Evolutionary conservation across 1,140 invertebrate species (phyloP), one percentile per base, ranked within the genome.

Genomic region (Octopus sinensis): DNA sequence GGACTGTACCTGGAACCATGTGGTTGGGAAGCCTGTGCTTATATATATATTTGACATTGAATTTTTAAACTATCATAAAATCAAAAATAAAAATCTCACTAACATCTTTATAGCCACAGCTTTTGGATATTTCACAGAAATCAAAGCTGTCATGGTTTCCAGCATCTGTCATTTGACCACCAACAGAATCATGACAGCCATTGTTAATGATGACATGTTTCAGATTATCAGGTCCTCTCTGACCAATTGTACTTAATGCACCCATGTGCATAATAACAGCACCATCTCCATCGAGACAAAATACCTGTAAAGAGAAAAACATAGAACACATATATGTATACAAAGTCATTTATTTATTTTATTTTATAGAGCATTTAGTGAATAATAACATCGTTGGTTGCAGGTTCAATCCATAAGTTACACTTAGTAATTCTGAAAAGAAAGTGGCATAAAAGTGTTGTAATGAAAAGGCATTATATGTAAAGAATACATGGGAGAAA

Each of bases 201-300:
- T 92, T 92, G 83, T 92, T 92, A 53, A 92, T 84, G 9, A 92
- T 85, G 23, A 92, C 88, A 82, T 92, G 91, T 78, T 89, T 90
- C 56, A 91, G 89, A 80, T 92, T 92, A 9, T 84, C 43, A 12
- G 87, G 86, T 4, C 80, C 80, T 12, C 84, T 82, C 83, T 91
- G 89, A 54, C 89, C 91, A 51, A 92, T 88, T 5, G 89, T 91
- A 53, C 91, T 90, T 80, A 92, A 80, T 71, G 88, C 80, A 62
- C 91, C 91, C 90, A 92, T 90, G 82, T 92, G 91, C 91, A 92
- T 92, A 7, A 92, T 88, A 4, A 89, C 86, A 76, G 91, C 86
- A 10, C 91, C 91, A 86, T 92, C 91, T 7, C 91, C 91, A 86
- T 92, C 91, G 43, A 92, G 79, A 83, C 90, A 91, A 78, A 90